A percentile compares a stretch with the other conserved stretches of the same genome.
phyloP scores from a whole-genome alignment of 2,888 invertebrate species.

The Alcis repandata region DNA sequence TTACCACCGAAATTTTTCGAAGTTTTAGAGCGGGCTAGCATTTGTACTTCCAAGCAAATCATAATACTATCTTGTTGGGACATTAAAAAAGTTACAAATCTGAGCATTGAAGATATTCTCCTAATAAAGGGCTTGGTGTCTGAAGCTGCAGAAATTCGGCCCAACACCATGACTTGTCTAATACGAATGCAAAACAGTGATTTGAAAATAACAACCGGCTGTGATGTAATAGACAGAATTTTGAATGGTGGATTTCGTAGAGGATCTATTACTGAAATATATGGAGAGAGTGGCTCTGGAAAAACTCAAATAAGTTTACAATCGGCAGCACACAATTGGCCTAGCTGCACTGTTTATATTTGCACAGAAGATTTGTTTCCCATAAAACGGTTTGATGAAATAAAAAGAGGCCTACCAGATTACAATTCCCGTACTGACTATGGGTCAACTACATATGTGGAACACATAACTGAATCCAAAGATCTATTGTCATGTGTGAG shows the following conservation, averaged over 20 bases:
- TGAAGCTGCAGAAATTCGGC: constrained; percentile 55
- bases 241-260: constrained; percentile 89
- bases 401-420: constrained; percentile 57
- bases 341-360: constrained; percentile 88
- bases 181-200: constrained; percentile 53
- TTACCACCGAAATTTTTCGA: constrained; percentile 69
- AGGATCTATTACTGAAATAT: constrained; percentile 91
- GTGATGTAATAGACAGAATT: constrained; percentile 85
- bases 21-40: constrained; percentile 65
- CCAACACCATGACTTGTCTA: constrained; percentile 54
- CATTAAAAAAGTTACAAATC: constrained; percentile 72
- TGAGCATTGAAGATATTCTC: constrained; percentile 66
- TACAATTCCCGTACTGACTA: constrained; percentile 54
- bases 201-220: constrained; percentile 82
- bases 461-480: constrained; percentile 75
- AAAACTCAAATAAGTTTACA: constrained; percentile 94
- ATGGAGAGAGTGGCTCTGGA: constrained; percentile 93
- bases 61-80: constrained; percentile 69
- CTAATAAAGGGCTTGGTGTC: constrained; percentile 67
- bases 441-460: constrained; percentile 75
- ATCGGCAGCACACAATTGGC: constrained; percentile 89
- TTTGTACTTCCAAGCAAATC: constrained; percentile 70
- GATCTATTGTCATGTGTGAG: constrained; percentile 74
- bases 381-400: constrained; percentile 75
- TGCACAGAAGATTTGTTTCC: constrained; percentile 91